A percentile compares a stretch with the other conserved stretches of the same genome.
Conservation (phyloP, 2,113 vertebrate genomes). For the Cryptomyrus ogoouensis region DNA sequence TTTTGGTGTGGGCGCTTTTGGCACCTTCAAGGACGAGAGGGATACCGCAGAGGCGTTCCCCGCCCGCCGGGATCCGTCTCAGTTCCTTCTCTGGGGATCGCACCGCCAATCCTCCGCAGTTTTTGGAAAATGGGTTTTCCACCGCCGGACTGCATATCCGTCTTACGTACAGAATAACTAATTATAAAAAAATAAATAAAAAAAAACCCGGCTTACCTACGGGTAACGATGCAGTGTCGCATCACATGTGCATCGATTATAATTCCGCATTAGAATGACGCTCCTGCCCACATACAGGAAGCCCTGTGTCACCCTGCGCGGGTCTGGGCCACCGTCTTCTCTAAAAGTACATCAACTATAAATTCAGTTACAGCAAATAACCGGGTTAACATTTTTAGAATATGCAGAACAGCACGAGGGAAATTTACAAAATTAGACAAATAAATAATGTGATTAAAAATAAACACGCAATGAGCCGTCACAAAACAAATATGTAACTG, state of each 20-base stretch:
- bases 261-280: neutral
- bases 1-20: neutral
- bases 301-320: neutral
- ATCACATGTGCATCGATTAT: neutral
- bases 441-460: neutral
- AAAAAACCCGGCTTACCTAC: neutral
- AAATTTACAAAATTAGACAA: neutral
- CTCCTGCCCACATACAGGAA: neutral
- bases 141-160: neutral
- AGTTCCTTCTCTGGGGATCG: neutral
- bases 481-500: neutral
- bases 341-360: neutral
- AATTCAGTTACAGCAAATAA: neutral
- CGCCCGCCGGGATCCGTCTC: neutral
- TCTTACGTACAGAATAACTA: neutral
- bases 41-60: neutral
- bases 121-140: neutral
- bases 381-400: neutral
- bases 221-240: neutral
- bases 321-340: neutral
- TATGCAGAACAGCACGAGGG: neutral
- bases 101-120: neutral
- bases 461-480: neutral
- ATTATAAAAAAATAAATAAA: no score
- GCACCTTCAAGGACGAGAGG: conserved; percentile 2